phyloP scores from a whole-genome alignment of 2,888 invertebrate genomes.

The Agrotis ipsilon region DNA sequence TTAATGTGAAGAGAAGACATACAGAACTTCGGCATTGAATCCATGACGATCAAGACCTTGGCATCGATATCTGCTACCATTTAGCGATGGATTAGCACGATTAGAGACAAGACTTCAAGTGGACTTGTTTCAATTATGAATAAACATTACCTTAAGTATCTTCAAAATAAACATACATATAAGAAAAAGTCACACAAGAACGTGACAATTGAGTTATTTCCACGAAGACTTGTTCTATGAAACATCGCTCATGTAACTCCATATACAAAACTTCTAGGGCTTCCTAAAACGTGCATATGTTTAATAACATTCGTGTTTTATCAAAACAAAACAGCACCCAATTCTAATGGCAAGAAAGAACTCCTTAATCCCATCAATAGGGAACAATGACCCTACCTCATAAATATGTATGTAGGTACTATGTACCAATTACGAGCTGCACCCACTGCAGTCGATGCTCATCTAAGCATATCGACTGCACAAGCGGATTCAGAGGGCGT shows the following conservation, averaged over 20 bases:
- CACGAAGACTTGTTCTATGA: slow-evolving; percentile 24
- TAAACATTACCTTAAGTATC: slow-evolving; percentile 11
- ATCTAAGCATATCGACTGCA: slow-evolving; percentile 69
- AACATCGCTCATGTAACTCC: slow-evolving; percentile 31
- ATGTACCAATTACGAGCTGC: slow-evolving; percentile 59
- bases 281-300: slow-evolving; percentile 34
- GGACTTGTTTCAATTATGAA: slow-evolving; percentile 37
- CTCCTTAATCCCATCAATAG: slow-evolving; percentile 18
- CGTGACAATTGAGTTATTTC: slow-evolving; percentile 22
- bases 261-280: slow-evolving; percentile 27
- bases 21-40: slow-evolving; percentile 52
- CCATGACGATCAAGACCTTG: slow-evolving; percentile 69
- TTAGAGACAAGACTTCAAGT: slow-evolving; percentile 60
- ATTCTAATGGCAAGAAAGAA: slow-evolving; percentile 1
- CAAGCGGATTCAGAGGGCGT: slow-evolving; percentile 69
- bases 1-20: slow-evolving; percentile 51
- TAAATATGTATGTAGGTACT: slow-evolving; percentile 28
- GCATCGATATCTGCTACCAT: slow-evolving; percentile 73
- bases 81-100: slow-evolving; percentile 72
- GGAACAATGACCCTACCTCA: slow-evolving; percentile 33
- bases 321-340: slow-evolving; percentile 3
- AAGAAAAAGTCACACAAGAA: background rate
- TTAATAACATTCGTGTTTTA: slow-evolving; percentile 1
- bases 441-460: slow-evolving; percentile 66
- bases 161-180: background rate